Base-by-base conservation (phyloP, 2,888 invertebrate species). In the Eristalinus sepulchralis region DNA sequence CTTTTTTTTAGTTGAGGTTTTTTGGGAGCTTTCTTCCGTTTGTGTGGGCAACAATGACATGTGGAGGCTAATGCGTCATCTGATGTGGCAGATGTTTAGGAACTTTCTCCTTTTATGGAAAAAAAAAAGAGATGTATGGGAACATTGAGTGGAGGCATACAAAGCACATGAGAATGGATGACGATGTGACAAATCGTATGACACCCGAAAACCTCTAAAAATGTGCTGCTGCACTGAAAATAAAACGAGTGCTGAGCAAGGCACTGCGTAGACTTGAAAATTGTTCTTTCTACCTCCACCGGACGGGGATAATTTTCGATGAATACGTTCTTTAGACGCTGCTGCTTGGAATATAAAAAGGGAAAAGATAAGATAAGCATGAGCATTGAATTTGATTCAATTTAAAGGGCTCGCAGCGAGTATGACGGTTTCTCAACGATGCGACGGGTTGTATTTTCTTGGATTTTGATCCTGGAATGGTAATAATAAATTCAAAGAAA, bases 141-240 rank as follows among this genome's bases (percentile, higher is more conserved):
- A 27, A 27, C n/a, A n/a, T n/a, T 22, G 22, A 60, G n/a, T 60
- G 31, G 24, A 17, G 24, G 34, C 53, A 17, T 34, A 2, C 11
- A 31, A 10, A 34, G 39, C 39, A 59, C 6, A 31, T n/a, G 36
- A 55, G 33, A 2, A 8, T 20, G 53, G n/a, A 33, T 63, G n/a
- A 27, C 24, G 47, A 47, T 47, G 47, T 17, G 33, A 53, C 53
- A 72, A 39, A 59, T 66, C 27, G 75, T 57, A 72, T 66, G 55
- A 27, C 60, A 63, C 33, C 47, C 33, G 68, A 27, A 22, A 13
- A 47, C 24, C 17, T 76, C 60, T 39, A n/a, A 4, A 39, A 39
- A n/a, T 13, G 4, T n/a, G n/a, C n/a, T n/a, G 17, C 3, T n/a
- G 47, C n/a, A 17, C 0, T 47, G 1, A n/a, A 39, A n/a, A 39